Conservation (phyloP, 2,113 vertebrate species). For the Phylloscopus trochiloides region DNA sequence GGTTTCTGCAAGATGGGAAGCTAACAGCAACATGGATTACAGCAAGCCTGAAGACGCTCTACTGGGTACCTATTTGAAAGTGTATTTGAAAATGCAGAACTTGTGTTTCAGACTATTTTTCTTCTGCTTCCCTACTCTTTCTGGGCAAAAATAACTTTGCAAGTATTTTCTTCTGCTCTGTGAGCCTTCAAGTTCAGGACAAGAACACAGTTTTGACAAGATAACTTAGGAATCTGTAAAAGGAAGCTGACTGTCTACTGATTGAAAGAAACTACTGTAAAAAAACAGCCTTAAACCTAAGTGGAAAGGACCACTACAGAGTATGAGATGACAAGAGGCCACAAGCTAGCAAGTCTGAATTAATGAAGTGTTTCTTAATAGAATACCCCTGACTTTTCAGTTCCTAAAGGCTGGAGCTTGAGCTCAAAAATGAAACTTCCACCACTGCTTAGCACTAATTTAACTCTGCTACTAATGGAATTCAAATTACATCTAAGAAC, state of each 20-base stretch:
- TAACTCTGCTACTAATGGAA: neutral
- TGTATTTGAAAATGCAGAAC: neutral
- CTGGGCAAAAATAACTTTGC: neutral
- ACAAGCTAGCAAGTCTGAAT: neutral
- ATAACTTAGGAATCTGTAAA: neutral
- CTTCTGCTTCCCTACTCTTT: neutral
- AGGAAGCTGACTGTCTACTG: neutral
- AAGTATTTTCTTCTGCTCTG: neutral
- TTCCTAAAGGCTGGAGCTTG: neutral
- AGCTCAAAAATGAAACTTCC: neutral
- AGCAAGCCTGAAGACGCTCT: neutral
- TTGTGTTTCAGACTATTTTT: neutral
- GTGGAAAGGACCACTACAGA: neutral
- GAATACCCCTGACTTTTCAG: neutral
- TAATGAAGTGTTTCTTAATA: neutral
- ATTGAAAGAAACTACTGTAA: neutral
- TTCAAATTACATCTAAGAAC: neutral
- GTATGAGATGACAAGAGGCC: neutral
- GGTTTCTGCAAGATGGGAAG: neutral
- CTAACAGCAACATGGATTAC: neutral
- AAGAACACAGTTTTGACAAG: neutral
- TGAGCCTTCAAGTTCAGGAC: neutral
- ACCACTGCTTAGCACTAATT: neutral
- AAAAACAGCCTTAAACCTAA: neutral
- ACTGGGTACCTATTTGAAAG: neutral